Base-by-base conservation (phyloP, 2,888 invertebrate species). In the Hypolimnas misippus region DNA sequence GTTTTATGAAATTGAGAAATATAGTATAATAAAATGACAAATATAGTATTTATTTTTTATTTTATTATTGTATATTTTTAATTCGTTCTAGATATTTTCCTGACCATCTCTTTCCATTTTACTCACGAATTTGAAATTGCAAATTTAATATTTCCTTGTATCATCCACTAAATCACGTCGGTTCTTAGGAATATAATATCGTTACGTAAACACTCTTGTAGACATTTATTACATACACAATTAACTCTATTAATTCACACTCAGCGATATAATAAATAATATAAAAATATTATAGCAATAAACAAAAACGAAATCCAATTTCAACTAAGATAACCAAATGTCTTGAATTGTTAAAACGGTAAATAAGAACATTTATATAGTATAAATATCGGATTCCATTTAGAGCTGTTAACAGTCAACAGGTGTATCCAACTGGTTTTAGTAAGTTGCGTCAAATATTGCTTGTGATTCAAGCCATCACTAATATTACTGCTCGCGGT, bases 341-440 rank as follows among this genome's bases (percentile, higher is more conserved):
- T 54, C 46, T 54, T 5, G 35, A 60, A 33, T 42, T 50, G 42
- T 59, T 46, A 44, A 52, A 58, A 58, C 51, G 58, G 52, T 58
- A 58, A 44, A 58, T 42, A 31, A 31, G 51, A 52, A 52, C 52
- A 35, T 58, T 51, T 58, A 52, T 58, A 51, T n/a, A n/a, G n/a
- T n/a, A n/a, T n/a, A 52, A 52, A 35, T 56, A 56, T 51, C 29
- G 40, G 49, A 53, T 25, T 54, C 53, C 61, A 57, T 57, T 54
- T 59, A 61, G 29, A 64, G 46, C 38, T 44, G 16, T 55, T 59
- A 46, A 8, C 25, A 56, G 54, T 62, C 61, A 57, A 65, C 64
- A 62, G 57, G 64, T 65, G 61, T 42, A 25, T 7, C 16, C 12
- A 49, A 65, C 64, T 57, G 53, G 64, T 65, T 65, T 16, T 17